Percentiles rank a stretch among this genome's conserved stretches.
Conservation (phyloP, 2,797 vertebrate species). For the Pagetopsis macropterus region DNA sequence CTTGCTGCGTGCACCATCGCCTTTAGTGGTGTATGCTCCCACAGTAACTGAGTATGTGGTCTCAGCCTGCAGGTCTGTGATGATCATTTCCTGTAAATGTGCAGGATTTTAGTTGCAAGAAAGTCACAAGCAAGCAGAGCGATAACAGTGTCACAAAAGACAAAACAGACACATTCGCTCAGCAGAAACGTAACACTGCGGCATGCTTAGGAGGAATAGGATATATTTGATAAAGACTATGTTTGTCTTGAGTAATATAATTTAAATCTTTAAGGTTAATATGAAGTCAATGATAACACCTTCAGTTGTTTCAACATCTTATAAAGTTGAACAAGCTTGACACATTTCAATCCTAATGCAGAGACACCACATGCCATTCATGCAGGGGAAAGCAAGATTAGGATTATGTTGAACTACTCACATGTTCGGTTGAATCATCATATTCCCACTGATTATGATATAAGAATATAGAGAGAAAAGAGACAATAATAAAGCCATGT, state of each 20-base stretch:
- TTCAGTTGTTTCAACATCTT: slow-evolving; percentile 2
- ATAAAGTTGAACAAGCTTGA: neutral
- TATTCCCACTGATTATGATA: slow-evolving; percentile 96
- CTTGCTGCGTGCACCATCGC: slow-evolving; percentile 98
- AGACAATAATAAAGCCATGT: slow-evolving; percentile 44
- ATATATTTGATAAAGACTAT: slow-evolving; percentile 10
- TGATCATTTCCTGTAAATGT: slow-evolving; percentile 92
- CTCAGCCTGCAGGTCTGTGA: slow-evolving; percentile 95
- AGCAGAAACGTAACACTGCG: slow-evolving; percentile 25
- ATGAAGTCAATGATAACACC: slow-evolving; percentile 21
- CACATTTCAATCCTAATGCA: neutral
- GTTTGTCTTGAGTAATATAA: neutral
- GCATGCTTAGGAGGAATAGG: slow-evolving; percentile 30
- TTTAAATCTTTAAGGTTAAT: slow-evolving; percentile 15
- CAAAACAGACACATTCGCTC: slow-evolving; percentile 35
- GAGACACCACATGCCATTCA: slow-evolving; percentile 50
- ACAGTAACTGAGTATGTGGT: slow-evolving; percentile 96
- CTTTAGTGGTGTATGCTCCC: slow-evolving; percentile 97
- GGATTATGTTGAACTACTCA: slow-evolving; percentile 85
- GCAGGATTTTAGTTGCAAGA: slow-evolving; percentile 38
- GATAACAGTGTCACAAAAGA: slow-evolving; percentile 7
- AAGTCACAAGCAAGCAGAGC: slow-evolving; percentile 17
- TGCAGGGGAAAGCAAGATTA: slow-evolving; percentile 29
- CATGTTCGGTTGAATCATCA: slow-evolving; percentile 99
- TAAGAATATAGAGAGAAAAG: slow-evolving; percentile 70